Evolutionary conservation across 2,797 vertebrate genomes (phyloP), one percentile per base, ranked within the genome.

Genomic region (Hippocampus kuda): DNA sequence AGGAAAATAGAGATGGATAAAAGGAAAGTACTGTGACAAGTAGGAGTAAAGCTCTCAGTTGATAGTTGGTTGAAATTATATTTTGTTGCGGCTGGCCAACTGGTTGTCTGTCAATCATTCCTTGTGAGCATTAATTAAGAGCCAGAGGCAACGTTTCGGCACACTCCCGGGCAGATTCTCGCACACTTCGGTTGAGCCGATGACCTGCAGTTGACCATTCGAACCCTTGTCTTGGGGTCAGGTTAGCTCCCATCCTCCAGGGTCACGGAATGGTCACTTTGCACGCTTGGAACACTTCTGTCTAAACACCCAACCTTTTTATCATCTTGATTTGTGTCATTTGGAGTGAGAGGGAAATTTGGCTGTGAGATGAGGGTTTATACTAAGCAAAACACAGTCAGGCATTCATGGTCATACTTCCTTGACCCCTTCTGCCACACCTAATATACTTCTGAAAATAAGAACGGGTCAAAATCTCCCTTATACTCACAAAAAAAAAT

Each of bases 151-250:
- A 83, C 85, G 80, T 88, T 82, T 87, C 79, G 72, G 63, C 73
- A 72, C 69, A 82, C 46, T 16, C 46, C 80, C 77, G 80, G 74
- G 77, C 76, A 75, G 70, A 70, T 62, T 59, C 60, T 77, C 68
- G 68, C 62, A 75, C 73, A 73, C 74, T 41, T 38, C 22, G 44
- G n/a, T 65, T 68, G 69, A 82, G 80, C 77, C 83, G 1, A 80
- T 96, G 96, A 97, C 95, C 95, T 91, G 88, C 88, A 95, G 94
- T 96, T 98, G 94, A 98, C 95, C 72, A 83, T 90, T 89, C 96
- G 94, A 97, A 98, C 96, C 92, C 90, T 84, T 81, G 86, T 91
- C 89, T 89, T 90, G 86, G 90, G 96, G 94, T 96, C 93, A 88
- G 80, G 78, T 86, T 89, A 88, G 91, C 90, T 89, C 91, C 91